Percentiles rank a stretch among this genome's conserved stretches.
phyloP scores from a whole-genome alignment of 1,140 invertebrate species.

The Hetaerina americana region DNA sequence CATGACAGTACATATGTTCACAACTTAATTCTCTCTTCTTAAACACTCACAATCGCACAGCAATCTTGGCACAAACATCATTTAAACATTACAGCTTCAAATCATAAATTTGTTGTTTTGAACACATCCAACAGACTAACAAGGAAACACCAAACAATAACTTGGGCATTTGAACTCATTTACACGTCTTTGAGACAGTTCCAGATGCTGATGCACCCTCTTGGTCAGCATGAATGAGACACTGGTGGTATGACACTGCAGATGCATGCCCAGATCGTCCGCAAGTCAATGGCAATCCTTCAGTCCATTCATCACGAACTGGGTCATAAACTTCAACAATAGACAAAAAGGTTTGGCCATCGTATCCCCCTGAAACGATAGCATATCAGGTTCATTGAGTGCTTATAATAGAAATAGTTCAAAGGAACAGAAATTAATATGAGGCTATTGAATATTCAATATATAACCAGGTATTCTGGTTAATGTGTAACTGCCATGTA shows the following conservation, averaged over 20 bases:
- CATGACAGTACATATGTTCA: not conserved
- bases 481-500: too few relatives aligned
- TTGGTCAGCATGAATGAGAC: conserved; percentile 20
- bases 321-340: conserved; percentile 81
- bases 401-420: not conserved
- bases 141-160: not conserved
- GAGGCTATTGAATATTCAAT: too few relatives aligned
- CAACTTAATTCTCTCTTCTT: not conserved
- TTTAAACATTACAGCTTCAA: not conserved
- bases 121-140: not conserved
- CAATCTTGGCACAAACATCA: not conserved
- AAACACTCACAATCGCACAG: not conserved
- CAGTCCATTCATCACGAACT: conserved; percentile 54
- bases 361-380: conserved; percentile 71
- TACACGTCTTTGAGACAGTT: not conserved
- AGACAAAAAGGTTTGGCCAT: conserved; percentile 57
- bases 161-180: not conserved
- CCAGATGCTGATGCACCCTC: not conserved
- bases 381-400: too few relatives aligned
- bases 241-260: conserved; percentile 56
- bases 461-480: too few relatives aligned
- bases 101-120: not conserved
- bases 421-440: not conserved
- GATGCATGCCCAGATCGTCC: conserved; percentile 80
- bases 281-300: conserved; percentile 63